These are phyloP conservation scores for Acanthopagrus latus DNA, from an alignment of 2,797 vertebrate genomes.

Conservation along the genomic window DNA sequence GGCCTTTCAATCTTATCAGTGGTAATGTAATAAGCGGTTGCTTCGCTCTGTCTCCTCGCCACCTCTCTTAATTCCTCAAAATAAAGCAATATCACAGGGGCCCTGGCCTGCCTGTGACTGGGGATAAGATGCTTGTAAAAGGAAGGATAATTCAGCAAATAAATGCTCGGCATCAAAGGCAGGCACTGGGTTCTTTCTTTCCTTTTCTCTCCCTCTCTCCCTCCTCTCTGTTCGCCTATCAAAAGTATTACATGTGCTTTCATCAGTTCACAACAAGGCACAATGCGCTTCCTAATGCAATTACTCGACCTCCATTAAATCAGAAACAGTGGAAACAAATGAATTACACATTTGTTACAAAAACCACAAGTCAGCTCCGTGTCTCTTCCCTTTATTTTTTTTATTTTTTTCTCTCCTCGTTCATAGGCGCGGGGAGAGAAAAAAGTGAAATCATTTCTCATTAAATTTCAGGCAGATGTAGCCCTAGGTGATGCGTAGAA, in stretches of 20 bases:
- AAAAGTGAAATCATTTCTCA: conserved; percentile 83
- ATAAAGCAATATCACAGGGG: conserved; percentile 87
- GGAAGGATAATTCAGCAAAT: conserved; percentile 85
- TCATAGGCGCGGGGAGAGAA: conserved; percentile 68
- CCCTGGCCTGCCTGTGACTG: conserved; percentile 82
- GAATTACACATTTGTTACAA: conserved; percentile 85
- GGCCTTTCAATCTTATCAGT: conserved; percentile 86
- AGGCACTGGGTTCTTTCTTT: conserved; percentile 69
- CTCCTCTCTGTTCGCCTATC: conserved; percentile 77
- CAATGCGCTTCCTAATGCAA: conserved; percentile 85
- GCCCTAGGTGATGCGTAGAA: conserved; percentile 86
- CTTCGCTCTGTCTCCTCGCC: conserved; percentile 83
- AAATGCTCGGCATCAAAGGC: conserved; percentile 84
- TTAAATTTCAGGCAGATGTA: conserved; percentile 85
- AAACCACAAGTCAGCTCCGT: conserved; percentile 81
- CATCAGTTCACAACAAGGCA: conserved; percentile 86
- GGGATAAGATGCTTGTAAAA: conserved; percentile 84
- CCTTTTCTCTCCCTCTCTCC: conserved; percentile 63
- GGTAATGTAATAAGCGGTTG: conserved; percentile 86
- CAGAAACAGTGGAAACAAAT: conserved; percentile 84
- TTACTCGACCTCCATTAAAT: conserved; percentile 85
- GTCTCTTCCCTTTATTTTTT: conserved; percentile 67
- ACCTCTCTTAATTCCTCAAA: conserved; percentile 88
- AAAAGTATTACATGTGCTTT: conserved; percentile 86
- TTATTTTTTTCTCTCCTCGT: conserved; percentile 40